Base-by-base conservation (phyloP, 2,888 invertebrate genomes). In the Hydropsyche betteni region DNA sequence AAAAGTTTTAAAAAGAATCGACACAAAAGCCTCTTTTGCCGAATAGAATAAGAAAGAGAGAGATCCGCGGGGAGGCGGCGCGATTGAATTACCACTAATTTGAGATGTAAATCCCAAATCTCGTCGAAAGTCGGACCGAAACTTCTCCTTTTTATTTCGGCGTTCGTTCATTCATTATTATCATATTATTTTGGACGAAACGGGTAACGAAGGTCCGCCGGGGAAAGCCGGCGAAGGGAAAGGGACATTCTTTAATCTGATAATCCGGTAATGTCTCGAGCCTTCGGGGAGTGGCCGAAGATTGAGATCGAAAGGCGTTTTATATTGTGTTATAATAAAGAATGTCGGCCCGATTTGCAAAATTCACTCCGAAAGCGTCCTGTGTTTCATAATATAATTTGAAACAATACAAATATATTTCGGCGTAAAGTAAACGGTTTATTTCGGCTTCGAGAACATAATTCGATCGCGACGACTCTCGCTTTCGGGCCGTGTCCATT, bases 211-310 rank as follows among this genome's bases (percentile, higher is more conserved):
- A 44, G 44, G 10, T 24, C 24, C 24, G 2, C 24, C 24, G 24
- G 24, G n/a, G n/a, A n/a, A n/a, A n/a, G n/a, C 5, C 53, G 12
- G 44, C 5, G 5, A 10, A n/a, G n/a, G 14, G 16, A 58, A 64
- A 64, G 34, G 36, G 64, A 36, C 64, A 64, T 64, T 34, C 64
- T 64, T 64, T 64, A 64, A 64, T 64, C 64, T 36, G 64, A 64
- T 64, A 64, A 64, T 64, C 64, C 64, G 34, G 34, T n/a, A 64
- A 64, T 64, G 34, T 64, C 64, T 64, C 12, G 34, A 64, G 64
- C 36, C 44, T 36, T 36, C 36, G 12, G 55, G 14, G 55, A n/a
- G 16, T 12, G 55, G n/a, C 55, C 16, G n/a, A 34, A 64, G 64
- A 64, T 64, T 64, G 44, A 33, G 64, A 64, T 64, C 64, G 64